Base-by-base conservation (phyloP, 2,797 vertebrate genomes). In the Enteromius afrohamiltoni region DNA sequence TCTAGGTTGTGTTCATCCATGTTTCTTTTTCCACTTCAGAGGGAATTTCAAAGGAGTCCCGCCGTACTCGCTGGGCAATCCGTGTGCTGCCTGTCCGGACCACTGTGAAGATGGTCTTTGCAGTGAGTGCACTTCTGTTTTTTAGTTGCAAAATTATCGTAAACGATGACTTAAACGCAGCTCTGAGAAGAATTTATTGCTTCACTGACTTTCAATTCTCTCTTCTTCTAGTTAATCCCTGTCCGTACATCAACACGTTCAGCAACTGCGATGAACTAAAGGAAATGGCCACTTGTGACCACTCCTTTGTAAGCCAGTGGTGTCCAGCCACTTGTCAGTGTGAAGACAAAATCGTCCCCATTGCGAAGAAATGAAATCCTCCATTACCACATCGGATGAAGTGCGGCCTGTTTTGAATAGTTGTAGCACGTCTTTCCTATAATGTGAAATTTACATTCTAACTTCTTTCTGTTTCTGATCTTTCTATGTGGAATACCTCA, bases 281-380 rank as follows among this genome's bases (percentile, higher is more conserved):
- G 67, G 0, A 0, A 3, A 0, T 0, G 0, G 0, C 0, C 1
- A 88, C 89, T 19, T 95, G 95, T 62, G 9, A 2, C 0, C 60
- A 89, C 11, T 0, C 0, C 0, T 0, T 6, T 9, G 83, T 94
- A 49, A 2, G 7, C 0, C 0, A 2, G 1, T 83, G 26, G 79
- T 95, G 94, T 69, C 87, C 89, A 0, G 94, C 93, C 19, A 74
- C 86, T 6, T 95, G 94, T 68, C 60, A 78, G 2, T 95, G 94
- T 67, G 0, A 4, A 16, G 9, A 4, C 1, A 1, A 93, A 84
- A 94, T 95, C 74, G 86, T 93, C 60, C 90, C 94, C 4, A 31
- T 91, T 19, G 81, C 1, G n/a, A 92, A 55, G 86, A 85, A 84
- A 86, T 65, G 23, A 86, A 2, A 1, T 65, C 6, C 23, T 71